These are phyloP conservation scores for Coleophora flavipennella DNA, from an alignment of 2,888 invertebrate species.

Conservation along the genomic window DNA sequence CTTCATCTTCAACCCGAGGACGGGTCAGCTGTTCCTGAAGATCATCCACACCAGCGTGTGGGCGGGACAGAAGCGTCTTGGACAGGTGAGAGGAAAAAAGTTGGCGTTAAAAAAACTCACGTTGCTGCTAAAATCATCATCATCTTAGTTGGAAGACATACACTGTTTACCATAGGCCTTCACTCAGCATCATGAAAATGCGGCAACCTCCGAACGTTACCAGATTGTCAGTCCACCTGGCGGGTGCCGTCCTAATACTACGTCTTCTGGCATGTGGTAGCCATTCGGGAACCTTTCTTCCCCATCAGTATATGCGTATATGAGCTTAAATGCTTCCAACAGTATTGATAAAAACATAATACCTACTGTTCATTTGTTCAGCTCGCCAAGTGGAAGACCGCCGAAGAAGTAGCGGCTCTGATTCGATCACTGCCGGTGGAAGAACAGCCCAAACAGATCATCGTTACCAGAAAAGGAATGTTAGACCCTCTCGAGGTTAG, in stretches of 20 bases:
- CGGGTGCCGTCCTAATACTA: no score
- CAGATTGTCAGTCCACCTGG: no score
- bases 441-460: constrained; percentile 99
- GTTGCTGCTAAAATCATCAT: no score
- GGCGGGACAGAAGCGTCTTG: constrained; percentile 99
- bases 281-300: no score
- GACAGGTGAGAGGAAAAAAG: constrained; percentile 76
- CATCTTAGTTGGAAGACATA: no score
- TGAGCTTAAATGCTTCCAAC: no score
- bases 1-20: constrained; percentile 99
- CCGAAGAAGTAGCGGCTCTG: constrained; percentile 99
- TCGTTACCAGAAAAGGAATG: constrained; percentile 99
- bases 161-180: no score
- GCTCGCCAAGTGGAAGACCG: constrained; percentile 99
- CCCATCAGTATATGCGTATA: no score
- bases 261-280: no score
- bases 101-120: no score
- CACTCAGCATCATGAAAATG: no score
- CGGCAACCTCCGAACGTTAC: no score
- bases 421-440: constrained; percentile 99
- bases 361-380: constrained; percentile 28
- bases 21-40: constrained; percentile 98
- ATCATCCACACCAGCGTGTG: constrained; percentile 99
- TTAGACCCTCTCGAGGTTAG: constrained; percentile 95
- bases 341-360: neutral